Percentiles rank a stretch among this genome's conserved stretches.
Conservation (phyloP, 2,797 vertebrate species). For the Microtus agrestis region DNA sequence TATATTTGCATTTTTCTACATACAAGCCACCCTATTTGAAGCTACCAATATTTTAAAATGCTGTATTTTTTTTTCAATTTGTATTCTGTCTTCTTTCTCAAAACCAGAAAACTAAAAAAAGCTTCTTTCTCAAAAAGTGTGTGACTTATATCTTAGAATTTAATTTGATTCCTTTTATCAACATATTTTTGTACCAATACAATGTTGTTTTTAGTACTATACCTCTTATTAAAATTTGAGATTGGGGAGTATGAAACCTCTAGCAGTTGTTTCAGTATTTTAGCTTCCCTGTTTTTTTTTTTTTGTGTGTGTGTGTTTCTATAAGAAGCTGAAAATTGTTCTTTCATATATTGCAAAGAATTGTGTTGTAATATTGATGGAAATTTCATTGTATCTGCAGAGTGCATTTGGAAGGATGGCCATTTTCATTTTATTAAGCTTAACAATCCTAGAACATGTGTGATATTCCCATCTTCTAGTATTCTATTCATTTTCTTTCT, state of each 20-base stretch:
- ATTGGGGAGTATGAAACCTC: background rate
- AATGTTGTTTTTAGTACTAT: background rate
- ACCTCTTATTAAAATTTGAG: background rate
- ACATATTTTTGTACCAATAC: background rate
- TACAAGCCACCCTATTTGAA: background rate
- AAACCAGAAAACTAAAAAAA: background rate
- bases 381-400: too few species aligned
- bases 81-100: background rate
- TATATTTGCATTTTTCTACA: background rate
- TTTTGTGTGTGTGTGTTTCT: too few species aligned
- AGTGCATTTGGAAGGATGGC: too few species aligned
- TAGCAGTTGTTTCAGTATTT: background rate
- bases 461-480: background rate
- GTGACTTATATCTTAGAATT: background rate
- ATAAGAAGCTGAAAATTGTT: too few species aligned
- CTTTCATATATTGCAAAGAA: too few species aligned
- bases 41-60: background rate
- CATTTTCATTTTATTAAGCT: too few species aligned
- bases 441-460: too few species aligned
- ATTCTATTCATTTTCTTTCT: background rate
- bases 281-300: background rate
- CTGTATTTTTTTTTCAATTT: background rate
- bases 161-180: background rate
- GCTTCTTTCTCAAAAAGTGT: background rate
- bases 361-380: too few species aligned